Evolutionary conservation across 1,140 invertebrate species (phyloP), one percentile per base, ranked within the genome.

Genomic region (Rhopalosiphum padi): DNA sequence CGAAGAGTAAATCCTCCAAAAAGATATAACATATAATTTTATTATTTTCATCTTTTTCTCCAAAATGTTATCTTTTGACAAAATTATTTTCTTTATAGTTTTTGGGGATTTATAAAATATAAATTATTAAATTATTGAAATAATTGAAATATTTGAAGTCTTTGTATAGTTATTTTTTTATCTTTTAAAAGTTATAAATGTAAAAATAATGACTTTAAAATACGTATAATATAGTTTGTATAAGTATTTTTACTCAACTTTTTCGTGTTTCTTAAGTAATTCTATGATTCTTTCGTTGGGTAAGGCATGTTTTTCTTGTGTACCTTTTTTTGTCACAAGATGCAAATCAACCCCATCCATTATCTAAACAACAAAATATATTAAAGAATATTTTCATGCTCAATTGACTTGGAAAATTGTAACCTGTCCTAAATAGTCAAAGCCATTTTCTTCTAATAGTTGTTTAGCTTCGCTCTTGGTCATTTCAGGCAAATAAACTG

Each of bases 211-310:
- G 15, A 82, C 11, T 82, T 6, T 7, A 82, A 2, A 43, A 22
- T 8, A 85, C 22, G 23, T 85, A 30, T 9, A n/a, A n/a, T 48
- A 88, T 48, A 88, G n/a, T 35, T 21, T 15, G 60, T 77, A n/a
- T n/a, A 77, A 77, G n/a, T 77, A n/a, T 77, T 30, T 90, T 18
- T 90, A 90, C 88, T 60, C 35, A 90, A 93, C 91, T 55, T 93
- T 53, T 41, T 55, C 23, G 25, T 37, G 46, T 30, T 86, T 51
- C 11, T 25, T 48, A 25, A 93, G 77, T 21, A 41, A 9, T 25
- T 85, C 25, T 22, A 93, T 93, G 3, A 55, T 93, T 48, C 21
- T 37, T 86, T 43, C 22, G 35, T 93, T 55, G 37, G 91, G 91
- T 25, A 86, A 55, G 18, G 41, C 77, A 9, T 93, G 91, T 55